Evolutionary conservation across 2,113 vertebrate genomes (phyloP).

Genomic region (Macaca nemestrina): DNA sequence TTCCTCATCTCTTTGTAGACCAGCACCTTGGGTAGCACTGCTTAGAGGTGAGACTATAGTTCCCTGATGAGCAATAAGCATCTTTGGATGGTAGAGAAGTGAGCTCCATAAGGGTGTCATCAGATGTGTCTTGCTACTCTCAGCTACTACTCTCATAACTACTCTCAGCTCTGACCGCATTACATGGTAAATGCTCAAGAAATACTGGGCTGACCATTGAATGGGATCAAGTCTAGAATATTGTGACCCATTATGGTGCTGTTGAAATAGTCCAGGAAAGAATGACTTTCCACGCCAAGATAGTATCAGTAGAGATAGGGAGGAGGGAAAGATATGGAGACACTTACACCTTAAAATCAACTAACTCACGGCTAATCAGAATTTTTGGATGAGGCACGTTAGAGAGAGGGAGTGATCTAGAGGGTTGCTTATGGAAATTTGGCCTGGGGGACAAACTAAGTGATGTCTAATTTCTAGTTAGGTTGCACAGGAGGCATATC

Average conservation of each 20-base stretch:
- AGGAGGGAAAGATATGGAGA: not conserved
- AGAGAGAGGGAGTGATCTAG: not conserved
- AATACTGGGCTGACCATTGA: rapidly evolving
- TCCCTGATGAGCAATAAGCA: not conserved
- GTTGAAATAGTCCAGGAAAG: not conserved
- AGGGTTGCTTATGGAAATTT: not conserved
- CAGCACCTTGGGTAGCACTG: not conserved
- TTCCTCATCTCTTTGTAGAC: too few relatives aligned
- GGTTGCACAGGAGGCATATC: not conserved
- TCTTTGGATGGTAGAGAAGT: not conserved
- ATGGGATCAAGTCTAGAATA: not conserved
- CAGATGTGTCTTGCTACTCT: not conserved
- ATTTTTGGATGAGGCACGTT: not conserved
- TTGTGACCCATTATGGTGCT: rapidly evolving
- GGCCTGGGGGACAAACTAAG: too few relatives aligned
- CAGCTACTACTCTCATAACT: too few relatives aligned
- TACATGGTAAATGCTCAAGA: too few relatives aligned
- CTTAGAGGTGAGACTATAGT: not conserved
- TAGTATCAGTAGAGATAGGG: not conserved
- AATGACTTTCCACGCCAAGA: not conserved
- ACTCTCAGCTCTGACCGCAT: too few relatives aligned
- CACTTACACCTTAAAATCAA: not conserved
- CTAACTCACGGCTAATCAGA: not conserved
- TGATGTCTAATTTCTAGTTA: too few relatives aligned
- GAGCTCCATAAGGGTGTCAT: not conserved